phyloP scores from a whole-genome alignment of 2,888 invertebrate genomes.

The Alitta virens region DNA sequence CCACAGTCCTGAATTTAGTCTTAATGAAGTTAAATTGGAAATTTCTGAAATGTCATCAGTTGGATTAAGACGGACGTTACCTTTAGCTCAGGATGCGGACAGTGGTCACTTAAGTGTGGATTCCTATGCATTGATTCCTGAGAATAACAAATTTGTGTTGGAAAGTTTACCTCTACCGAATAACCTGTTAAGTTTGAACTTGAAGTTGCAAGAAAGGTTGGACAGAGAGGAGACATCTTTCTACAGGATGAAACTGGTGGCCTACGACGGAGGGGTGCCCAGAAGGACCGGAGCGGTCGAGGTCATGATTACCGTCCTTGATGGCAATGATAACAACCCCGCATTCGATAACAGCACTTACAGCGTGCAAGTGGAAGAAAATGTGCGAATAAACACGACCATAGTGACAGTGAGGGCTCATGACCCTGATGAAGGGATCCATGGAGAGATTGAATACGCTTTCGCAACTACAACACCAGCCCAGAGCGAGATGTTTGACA shows the following conservation, averaged over 20 bases:
- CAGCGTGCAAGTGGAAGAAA: conserved; percentile 2
- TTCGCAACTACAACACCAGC: not conserved
- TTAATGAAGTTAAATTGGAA: not conserved
- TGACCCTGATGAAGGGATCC: conserved; percentile 4
- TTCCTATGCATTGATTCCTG: not conserved
- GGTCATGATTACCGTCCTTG: conserved; percentile 2
- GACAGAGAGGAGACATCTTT: conserved; percentile 4
- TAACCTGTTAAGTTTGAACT: not conserved
- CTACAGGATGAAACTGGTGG: conserved; percentile 2
- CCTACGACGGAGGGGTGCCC: conserved; percentile 1
- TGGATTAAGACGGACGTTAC: not conserved
- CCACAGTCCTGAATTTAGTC: not conserved
- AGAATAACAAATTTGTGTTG: not conserved
- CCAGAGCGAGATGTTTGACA: not conserved
- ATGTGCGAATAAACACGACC: not conserved
- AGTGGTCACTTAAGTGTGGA: not conserved
- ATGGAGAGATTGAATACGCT: conserved; percentile 3
- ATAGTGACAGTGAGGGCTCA: not conserved
- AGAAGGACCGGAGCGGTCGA: not conserved
- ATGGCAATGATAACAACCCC: conserved; percentile 12
- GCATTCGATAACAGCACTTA: conserved; percentile 4
- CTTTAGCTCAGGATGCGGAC: not conserved
- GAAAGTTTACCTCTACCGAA: not conserved
- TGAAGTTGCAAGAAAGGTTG: not conserved
- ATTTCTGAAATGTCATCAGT: not conserved